These are phyloP conservation scores for Tachycineta bicolor DNA, from an alignment of 2,113 vertebrate species.

Conservation along the genomic window DNA sequence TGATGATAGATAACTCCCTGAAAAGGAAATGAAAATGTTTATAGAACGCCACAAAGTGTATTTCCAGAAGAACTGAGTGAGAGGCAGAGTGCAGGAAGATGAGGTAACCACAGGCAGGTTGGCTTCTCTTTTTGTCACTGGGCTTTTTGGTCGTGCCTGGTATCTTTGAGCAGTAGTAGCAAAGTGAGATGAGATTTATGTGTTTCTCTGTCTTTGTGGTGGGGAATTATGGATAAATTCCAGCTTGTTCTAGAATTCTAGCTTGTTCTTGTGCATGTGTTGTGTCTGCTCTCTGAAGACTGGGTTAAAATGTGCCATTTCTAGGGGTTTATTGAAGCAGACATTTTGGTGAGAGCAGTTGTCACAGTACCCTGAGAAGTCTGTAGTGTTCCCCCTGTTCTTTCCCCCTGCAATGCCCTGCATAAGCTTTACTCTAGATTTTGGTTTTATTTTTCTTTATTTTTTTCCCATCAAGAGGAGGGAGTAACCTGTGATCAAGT, in stretches of 20 bases:
- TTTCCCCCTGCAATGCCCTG: background rate
- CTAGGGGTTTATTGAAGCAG: background rate
- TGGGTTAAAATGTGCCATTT: background rate
- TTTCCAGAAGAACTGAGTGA: background rate
- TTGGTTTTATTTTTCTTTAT: background rate
- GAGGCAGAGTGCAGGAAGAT: background rate
- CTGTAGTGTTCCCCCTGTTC: background rate
- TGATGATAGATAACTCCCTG: constrained; percentile 10
- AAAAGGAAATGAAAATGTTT: constrained; percentile 30
- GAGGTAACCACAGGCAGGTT: background rate
- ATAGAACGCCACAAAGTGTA: background rate
- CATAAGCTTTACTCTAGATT: background rate
- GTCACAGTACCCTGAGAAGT: background rate
- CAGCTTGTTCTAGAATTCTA: background rate
- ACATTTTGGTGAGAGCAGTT: background rate
- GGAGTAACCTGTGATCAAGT: background rate
- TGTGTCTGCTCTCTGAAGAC: background rate
- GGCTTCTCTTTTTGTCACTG: background rate
- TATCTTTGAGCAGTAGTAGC: background rate
- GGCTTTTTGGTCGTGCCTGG: background rate
- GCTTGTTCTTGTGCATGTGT: background rate
- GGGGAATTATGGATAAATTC: background rate
- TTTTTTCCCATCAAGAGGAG: background rate
- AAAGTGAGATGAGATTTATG: background rate
- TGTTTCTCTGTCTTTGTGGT: background rate